Conservation (phyloP, 2,113 vertebrate species). For the human (Homo sapiens) region DNA sequence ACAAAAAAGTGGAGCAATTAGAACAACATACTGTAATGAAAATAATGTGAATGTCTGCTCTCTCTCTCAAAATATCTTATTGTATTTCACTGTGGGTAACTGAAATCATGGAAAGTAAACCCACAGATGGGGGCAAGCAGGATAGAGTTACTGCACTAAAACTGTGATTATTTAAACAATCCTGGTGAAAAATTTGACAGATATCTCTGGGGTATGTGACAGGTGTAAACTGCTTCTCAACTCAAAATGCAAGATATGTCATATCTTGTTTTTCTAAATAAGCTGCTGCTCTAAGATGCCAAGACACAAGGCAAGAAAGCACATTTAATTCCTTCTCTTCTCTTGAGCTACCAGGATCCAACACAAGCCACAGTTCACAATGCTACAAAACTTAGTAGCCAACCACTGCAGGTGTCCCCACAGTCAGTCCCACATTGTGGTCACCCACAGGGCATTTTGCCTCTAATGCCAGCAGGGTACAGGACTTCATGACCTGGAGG, state of each 20-base stretch:
- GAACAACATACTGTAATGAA: background rate
- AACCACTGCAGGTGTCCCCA: background rate
- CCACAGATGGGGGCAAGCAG: background rate
- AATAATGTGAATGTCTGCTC: background rate
- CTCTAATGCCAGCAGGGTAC: background rate
- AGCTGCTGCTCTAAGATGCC: background rate
- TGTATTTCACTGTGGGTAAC: background rate
- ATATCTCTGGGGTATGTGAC: background rate
- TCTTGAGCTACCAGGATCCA: background rate
- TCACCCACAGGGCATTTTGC: background rate
- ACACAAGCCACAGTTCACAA: background rate
- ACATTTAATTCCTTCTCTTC: background rate
- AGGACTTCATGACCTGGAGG: background rate
- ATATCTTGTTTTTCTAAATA: slow-evolving; percentile 22
- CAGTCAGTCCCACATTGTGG: background rate
- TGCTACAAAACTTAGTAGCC: background rate
- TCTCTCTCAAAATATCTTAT: background rate
- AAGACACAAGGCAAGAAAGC: background rate
- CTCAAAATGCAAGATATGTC: slow-evolving; percentile 8
- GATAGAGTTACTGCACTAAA: background rate
- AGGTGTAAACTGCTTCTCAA: background rate
- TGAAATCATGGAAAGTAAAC: background rate
- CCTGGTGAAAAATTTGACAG: background rate
- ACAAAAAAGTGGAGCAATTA: background rate
- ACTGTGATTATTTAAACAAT: background rate